phyloP scores from a whole-genome alignment of 2,797 vertebrate species.

The Nasua narica region DNA sequence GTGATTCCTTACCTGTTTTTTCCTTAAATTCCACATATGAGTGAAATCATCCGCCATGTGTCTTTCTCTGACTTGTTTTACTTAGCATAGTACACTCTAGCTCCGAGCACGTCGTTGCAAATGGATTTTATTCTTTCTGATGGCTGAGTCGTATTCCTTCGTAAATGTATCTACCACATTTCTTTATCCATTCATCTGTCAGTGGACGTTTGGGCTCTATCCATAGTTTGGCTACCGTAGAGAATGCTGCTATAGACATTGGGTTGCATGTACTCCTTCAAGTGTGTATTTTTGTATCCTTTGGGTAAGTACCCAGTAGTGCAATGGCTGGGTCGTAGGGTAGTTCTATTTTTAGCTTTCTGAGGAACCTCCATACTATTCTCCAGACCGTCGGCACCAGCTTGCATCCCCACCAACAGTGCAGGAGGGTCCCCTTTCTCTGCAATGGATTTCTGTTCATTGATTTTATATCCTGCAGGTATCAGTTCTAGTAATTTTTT shows the following conservation, averaged over 20 bases:
- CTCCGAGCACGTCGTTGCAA: neutral
- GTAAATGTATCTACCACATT: accelerated
- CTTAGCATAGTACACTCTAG: neutral
- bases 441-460: neutral
- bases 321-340: no score
- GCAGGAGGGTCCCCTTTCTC: no score
- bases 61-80: neutral
- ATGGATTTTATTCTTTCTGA: neutral
- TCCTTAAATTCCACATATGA: neutral
- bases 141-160: neutral
- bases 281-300: neutral
- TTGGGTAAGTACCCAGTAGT: neutral
- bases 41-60: neutral
- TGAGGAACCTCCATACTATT: neutral
- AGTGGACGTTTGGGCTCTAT: neutral
- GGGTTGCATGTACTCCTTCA: neutral
- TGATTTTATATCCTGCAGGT: neutral
- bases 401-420: no score
- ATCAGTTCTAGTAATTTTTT: neutral
- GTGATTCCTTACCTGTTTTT: neutral
- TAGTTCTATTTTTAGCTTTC: neutral
- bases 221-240: neutral
- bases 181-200: neutral
- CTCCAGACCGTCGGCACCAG: neutral
- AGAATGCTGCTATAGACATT: neutral